Conservation (phyloP, 2,113 vertebrate species). For the Carlito syrichta region DNA sequence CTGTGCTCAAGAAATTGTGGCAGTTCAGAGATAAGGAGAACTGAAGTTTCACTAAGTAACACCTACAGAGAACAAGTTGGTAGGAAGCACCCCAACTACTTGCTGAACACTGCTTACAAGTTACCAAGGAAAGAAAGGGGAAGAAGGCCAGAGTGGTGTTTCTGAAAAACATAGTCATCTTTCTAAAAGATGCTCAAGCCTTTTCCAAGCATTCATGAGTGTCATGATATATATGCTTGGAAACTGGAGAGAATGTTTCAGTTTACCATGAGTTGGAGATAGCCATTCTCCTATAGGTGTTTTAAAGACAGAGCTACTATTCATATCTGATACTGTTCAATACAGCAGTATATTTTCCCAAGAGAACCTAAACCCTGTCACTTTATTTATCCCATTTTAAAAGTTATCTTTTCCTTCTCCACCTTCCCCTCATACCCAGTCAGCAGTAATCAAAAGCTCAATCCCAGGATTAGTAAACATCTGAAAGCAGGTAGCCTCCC, state of each 20-base stretch:
- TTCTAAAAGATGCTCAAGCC: neutral
- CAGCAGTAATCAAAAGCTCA: neutral
- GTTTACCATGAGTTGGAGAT: neutral
- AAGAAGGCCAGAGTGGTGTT: neutral
- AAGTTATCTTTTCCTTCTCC: neutral
- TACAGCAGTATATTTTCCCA: neutral
- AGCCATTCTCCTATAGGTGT: neutral
- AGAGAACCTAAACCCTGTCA: neutral
- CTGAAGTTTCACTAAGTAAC: neutral
- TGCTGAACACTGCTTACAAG: neutral
- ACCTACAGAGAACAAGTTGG: neutral
- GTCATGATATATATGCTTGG: neutral
- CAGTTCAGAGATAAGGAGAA: neutral
- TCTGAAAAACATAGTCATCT: neutral
- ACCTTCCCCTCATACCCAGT: neutral
- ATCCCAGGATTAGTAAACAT: neutral
- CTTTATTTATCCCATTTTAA: neutral
- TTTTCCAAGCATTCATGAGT: slow-evolving; percentile 17
- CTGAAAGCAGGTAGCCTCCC: neutral
- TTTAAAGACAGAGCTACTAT: slow-evolving; percentile 21
- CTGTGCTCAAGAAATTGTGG: neutral
- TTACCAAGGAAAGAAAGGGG: neutral
- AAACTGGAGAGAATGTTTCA: neutral
- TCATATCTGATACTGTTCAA: neutral
- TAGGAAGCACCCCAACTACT: neutral